Evolutionary conservation across 1,140 invertebrate species (phyloP), one percentile per base, ranked within the genome.

Genomic region (Saccostrea cuccullata): DNA sequence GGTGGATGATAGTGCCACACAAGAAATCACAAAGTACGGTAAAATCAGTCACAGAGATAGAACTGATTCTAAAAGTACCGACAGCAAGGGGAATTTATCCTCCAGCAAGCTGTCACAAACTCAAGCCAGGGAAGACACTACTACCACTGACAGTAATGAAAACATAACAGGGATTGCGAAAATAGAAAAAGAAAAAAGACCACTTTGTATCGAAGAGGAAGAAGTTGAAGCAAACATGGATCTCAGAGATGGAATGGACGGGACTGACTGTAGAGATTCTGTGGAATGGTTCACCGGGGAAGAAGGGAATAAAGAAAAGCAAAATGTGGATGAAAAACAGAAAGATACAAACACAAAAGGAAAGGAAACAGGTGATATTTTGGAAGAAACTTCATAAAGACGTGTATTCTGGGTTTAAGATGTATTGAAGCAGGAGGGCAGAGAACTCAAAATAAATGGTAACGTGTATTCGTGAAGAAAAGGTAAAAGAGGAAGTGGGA

Each of bases 71-170:
- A 6, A 13, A 15, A 26, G 26, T 30, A 26, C 30, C 11, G 70
- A 77, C 70, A 77, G 12, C 70, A 77, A 40, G 70, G 70, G 70
- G 11, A 36, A 77, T 77, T 36, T 77, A 13, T 30, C 70, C 26
- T 15, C 70, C 26, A 30, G 70, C 30, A 36, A 36, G 15, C 26
- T 77, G 70, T 36, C 15, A 11, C 15, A 64, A 20, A n/a, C n/a
- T 17, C 58, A 20, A n/a, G 17, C 15, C 58, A 64, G 17, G 58
- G n/a, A 64, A 20, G 58, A 13, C 58, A 60, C 13, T 13, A n/a
- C 5, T 20, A 64, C 1, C 30, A 36, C 30, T 0, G 58, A 64
- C 58, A 64, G n/a, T 64, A 64, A 64, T 20, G 58, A 20, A 20
- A 64, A 64, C 58, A 1, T 64, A 20, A 64, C 58, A 64, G 58